phyloP scores from a whole-genome alignment of 92 coral and sea anemone genomes.

The Isaurus tuberculatus region DNA sequence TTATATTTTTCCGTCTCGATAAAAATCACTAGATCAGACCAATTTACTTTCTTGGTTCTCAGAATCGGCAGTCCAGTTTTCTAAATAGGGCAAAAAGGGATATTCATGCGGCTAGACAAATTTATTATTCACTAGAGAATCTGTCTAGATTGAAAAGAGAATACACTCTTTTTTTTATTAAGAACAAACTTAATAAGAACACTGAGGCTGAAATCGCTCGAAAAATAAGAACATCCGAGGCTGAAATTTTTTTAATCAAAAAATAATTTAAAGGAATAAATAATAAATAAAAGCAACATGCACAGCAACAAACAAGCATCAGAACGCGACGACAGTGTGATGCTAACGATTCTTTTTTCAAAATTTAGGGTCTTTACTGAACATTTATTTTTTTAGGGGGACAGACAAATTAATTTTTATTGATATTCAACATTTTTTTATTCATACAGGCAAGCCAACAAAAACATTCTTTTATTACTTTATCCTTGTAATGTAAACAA shows the following conservation, averaged over 20 bases:
- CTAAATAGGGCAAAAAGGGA: not conserved
- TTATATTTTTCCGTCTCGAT: not conserved
- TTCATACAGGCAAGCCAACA: constrained; percentile 6
- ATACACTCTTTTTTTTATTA: too few relatives aligned
- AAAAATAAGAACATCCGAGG: too few relatives aligned
- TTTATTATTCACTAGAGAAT: constrained; percentile 1
- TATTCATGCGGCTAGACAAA: not conserved
- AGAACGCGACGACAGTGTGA: too few relatives aligned
- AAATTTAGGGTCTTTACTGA: too few relatives aligned
- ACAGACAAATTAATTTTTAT: not conserved
- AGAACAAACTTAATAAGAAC: too few relatives aligned
- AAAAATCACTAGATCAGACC: not conserved
- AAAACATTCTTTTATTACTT: constrained; percentile 14
- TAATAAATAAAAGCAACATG: too few relatives aligned
- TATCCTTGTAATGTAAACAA: not conserved
- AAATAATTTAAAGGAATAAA: too few relatives aligned
- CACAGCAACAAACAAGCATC: too few relatives aligned
- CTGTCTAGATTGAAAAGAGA: not conserved
- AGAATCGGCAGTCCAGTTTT: not conserved
- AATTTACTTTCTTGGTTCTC: not conserved
- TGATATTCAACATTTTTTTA: not conserved
- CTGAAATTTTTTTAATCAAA: too few relatives aligned
- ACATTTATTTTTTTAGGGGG: not conserved
- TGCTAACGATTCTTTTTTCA: too few relatives aligned
- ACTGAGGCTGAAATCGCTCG: too few relatives aligned